Conservation (phyloP, 1,140 invertebrate genomes). For the Drosophila athabasca region DNA sequence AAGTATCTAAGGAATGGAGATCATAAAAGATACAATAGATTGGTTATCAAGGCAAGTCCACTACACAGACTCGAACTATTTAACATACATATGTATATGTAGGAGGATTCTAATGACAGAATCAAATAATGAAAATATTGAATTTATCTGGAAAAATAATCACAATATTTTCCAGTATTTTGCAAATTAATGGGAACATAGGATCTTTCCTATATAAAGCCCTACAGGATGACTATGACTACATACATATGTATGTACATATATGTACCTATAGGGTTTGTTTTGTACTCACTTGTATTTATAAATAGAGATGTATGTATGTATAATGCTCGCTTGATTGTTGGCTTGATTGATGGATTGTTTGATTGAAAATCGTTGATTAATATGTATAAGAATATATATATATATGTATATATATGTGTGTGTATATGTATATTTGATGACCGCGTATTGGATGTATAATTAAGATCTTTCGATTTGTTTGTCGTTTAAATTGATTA, state of each 20-base stretch:
- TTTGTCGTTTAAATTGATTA: slow-evolving; percentile 28
- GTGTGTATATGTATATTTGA: slow-evolving; percentile 30
- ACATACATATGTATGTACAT: too few species aligned
- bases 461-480: slow-evolving; percentile 36
- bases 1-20: slow-evolving; percentile 47
- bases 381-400: slow-evolving; percentile 63
- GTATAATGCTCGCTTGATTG: slow-evolving; percentile 53
- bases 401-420: slow-evolving; percentile 26
- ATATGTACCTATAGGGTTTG: too few species aligned
- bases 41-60: too few species aligned
- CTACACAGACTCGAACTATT: too few species aligned
- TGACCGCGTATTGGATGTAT: slow-evolving; percentile 38
- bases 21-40: neutral
- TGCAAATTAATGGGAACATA: too few species aligned
- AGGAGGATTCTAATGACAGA: neutral
- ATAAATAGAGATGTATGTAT: slow-evolving; percentile 33
- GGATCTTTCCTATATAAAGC: too few species aligned
- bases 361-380: slow-evolving; percentile 65
- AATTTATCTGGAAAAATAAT: neutral
- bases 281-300: slow-evolving; percentile 39
- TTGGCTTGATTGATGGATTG: slow-evolving; percentile 68
- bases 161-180: too few species aligned
- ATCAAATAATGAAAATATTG: neutral
- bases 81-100: too few species aligned
- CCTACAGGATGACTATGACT: too few species aligned